Evolutionary conservation across 2,113 vertebrate genomes (phyloP), one percentile per base, ranked within the genome.

Genomic region (Rattus rattus): DNA sequence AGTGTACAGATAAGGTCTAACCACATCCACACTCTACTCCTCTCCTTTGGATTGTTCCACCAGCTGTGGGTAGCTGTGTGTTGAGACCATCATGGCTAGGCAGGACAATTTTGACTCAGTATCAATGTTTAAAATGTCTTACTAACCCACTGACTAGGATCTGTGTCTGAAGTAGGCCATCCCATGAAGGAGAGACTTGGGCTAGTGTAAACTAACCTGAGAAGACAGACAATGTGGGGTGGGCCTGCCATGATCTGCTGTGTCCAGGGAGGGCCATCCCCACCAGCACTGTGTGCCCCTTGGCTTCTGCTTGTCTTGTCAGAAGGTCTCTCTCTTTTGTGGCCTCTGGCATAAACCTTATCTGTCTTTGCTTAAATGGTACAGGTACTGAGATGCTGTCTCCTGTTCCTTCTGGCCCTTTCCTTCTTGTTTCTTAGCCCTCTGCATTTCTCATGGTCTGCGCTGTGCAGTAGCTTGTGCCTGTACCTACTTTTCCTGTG

Each of bases 51-150:
- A 24, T 61, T 49, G 39, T 52, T 54, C 54, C 5, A 3, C 9
- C 30, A 17, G 54, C 79, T 52, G 14, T 10, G 12, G 28, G 67
- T 7, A 20, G 79, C 81, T 79, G 10, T 4, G 65, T 52, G 63
- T 8, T 19, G n/a, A 76, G 56, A n/a, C 33, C 4, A 0, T 69
- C 17, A 47, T 76, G 20, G 49, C n/a, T 59, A 47, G 54, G 30
- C 61, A 54, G 4, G 77, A 59, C 39, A 59, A 0, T n/a, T 67
- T 67, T 13, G 24, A 22, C 59, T 91, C 9, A 5, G 56, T 13
- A 0, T 26, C 87, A 28, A 28, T 2, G 2, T 26, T 2, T 24
- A 0, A 11, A 16, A 20, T 17, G 36, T 22, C 6, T 0, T 4
- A n/a, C 76, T 36, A 2, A 39, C 81, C 56, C 3, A 2, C 2